A percentile compares a stretch with the other conserved stretches of the same genome.
These are phyloP conservation scores for Apistogramma diplotaenia DNA, from an alignment of 2,113 vertebrate genomes.

Conservation along the genomic window DNA sequence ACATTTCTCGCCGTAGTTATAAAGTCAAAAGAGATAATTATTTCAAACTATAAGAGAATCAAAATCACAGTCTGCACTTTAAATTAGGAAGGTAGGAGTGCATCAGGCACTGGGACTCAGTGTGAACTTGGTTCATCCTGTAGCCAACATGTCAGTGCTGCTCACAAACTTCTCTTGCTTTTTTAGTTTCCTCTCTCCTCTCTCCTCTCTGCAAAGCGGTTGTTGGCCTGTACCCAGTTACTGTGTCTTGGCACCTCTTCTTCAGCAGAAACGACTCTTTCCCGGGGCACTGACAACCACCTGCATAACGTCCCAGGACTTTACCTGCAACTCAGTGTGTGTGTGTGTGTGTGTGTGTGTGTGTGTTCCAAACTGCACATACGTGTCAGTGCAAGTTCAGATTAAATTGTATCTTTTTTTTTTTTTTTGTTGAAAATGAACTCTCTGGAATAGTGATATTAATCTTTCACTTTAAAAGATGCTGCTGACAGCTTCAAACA, in stretches of 20 bases:
- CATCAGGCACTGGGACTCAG: not conserved
- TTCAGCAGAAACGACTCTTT: slow-evolving; percentile 24
- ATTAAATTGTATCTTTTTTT: not conserved
- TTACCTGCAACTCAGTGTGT: not conserved
- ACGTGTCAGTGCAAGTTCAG: slow-evolving; percentile 5
- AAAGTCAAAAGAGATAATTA: not conserved
- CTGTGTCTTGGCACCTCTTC: slow-evolving; percentile 14
- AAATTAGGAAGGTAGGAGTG: not conserved
- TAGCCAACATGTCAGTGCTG: not conserved
- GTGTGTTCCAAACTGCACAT: not conserved
- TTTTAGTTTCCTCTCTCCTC: not conserved
- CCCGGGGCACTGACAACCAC: slow-evolving; percentile 36
- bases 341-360: not conserved
- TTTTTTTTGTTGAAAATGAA: not conserved
- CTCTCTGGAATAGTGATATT: not conserved
- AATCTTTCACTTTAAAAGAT: not conserved
- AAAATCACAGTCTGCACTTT: not conserved
- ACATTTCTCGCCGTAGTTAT: not conserved
- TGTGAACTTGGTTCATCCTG: not conserved
- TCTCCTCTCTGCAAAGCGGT: not conserved
- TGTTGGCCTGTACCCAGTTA: not conserved
- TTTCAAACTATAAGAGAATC: not conserved
- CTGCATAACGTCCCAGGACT: slow-evolving; percentile 2
- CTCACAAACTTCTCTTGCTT: not conserved
- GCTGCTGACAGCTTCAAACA: not conserved